phyloP scores from a whole-genome alignment of 2,113 vertebrate genomes.

The Arenaria interpres region DNA sequence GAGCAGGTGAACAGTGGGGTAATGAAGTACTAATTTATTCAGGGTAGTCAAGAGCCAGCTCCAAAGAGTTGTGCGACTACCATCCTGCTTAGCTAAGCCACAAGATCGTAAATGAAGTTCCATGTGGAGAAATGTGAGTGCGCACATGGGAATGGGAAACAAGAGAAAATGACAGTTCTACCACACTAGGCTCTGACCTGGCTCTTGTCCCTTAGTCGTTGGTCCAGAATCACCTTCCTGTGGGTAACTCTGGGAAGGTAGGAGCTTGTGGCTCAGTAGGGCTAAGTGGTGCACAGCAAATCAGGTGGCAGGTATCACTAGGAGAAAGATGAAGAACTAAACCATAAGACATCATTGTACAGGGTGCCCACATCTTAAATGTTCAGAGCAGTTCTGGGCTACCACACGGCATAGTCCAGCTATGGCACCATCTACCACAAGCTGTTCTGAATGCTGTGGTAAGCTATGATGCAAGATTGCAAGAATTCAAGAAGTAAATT shows the following conservation, averaged over 20 bases:
- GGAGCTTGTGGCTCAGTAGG: background rate
- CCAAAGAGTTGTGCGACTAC: background rate
- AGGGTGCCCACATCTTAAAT: background rate
- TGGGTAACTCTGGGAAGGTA: background rate
- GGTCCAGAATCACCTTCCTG: background rate
- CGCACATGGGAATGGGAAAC: background rate
- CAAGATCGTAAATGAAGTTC: background rate
- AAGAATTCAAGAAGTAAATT: background rate
- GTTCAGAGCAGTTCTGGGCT: background rate
- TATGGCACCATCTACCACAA: background rate
- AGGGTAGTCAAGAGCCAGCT: background rate
- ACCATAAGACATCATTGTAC: rapidly evolving
- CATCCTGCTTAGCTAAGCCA: background rate
- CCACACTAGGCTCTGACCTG: background rate
- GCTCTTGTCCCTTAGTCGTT: background rate
- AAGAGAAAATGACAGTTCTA: background rate
- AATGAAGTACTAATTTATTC: constrained; percentile 5
- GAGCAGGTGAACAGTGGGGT: background rate
- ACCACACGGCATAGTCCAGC: rapidly evolving
- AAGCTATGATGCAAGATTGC: background rate
- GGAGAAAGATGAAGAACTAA: background rate
- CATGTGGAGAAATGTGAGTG: background rate
- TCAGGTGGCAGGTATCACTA: background rate
- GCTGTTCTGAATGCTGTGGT: background rate
- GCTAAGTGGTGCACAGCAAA: background rate